Evolutionary conservation across 2,113 vertebrate genomes (phyloP).

Genomic region (Zosterops pallidus): DNA sequence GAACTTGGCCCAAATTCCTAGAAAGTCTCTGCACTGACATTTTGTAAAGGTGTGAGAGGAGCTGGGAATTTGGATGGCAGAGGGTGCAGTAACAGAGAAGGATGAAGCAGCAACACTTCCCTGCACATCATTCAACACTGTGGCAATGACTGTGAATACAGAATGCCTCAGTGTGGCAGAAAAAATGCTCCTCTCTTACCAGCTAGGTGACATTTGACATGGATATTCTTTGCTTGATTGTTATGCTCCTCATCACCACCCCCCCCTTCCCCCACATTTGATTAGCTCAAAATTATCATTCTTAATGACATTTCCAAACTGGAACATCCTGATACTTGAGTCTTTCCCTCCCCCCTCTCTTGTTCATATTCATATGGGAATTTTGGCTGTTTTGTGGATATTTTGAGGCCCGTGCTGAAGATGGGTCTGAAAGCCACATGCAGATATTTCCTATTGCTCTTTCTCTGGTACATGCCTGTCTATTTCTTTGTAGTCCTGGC

Average conservation of each 20-base stretch:
- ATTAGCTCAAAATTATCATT: background rate
- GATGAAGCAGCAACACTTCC: background rate
- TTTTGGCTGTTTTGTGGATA: background rate
- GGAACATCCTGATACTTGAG: background rate
- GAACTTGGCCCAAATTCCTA: conserved; percentile 52
- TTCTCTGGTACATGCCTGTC: background rate
- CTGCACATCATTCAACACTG: background rate
- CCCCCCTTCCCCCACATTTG: fast-evolving
- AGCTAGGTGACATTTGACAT: background rate
- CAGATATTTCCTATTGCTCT: background rate
- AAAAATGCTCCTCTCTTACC: background rate
- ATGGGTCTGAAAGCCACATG: background rate
- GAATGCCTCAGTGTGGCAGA: background rate
- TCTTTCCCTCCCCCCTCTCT: background rate
- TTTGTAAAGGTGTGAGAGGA: conserved; percentile 35
- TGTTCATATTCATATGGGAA: background rate
- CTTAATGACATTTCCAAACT: background rate
- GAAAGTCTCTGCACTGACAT: conserved; percentile 39
- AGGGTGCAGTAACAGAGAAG: background rate
- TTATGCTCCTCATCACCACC: background rate
- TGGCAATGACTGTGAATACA: background rate
- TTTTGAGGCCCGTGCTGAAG: background rate
- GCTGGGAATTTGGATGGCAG: background rate
- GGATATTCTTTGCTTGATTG: background rate
- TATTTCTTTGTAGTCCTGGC: background rate